Evolutionary conservation across 2,113 vertebrate genomes (phyloP).

Genomic region (Thamnophis sirtalis): DNA sequence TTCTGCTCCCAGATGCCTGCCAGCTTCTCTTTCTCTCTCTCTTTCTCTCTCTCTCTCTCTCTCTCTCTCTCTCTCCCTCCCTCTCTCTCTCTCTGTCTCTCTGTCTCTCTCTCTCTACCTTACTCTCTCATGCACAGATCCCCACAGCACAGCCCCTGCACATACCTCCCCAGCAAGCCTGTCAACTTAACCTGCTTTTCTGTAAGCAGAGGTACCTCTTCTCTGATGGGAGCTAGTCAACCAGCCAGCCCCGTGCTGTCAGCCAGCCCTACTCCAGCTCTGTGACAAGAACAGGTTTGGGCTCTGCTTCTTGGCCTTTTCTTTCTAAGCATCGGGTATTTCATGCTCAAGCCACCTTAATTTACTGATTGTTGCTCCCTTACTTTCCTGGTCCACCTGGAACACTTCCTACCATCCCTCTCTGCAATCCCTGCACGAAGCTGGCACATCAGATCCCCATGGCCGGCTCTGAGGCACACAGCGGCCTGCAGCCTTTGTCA

Average conservation of each 20-base stretch:
- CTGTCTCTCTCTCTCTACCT: background rate
- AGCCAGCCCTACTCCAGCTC: background rate
- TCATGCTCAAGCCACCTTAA: background rate
- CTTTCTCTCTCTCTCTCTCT: background rate
- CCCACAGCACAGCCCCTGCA: background rate
- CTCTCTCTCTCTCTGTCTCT: background rate
- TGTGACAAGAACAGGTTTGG: background rate
- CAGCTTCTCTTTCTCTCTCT: background rate
- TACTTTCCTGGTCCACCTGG: background rate
- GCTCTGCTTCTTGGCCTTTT: background rate
- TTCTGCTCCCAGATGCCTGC: constrained; percentile 10
- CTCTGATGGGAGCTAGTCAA: background rate
- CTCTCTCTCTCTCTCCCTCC: background rate
- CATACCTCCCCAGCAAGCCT: background rate
- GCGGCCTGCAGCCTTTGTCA: background rate
- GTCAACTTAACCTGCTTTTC: constrained; percentile 1
- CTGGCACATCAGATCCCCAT: background rate
- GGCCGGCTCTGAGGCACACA: constrained; percentile 8
- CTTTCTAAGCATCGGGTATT: background rate
- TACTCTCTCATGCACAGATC: background rate
- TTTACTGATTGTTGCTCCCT: background rate
- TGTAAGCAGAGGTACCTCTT: background rate
- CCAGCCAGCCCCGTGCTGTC: background rate
- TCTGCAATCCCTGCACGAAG: background rate
- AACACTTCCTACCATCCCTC: accelerated